These are phyloP conservation scores for Eira barbara DNA, from an alignment of 2,113 vertebrate species.

Conservation along the genomic window DNA sequence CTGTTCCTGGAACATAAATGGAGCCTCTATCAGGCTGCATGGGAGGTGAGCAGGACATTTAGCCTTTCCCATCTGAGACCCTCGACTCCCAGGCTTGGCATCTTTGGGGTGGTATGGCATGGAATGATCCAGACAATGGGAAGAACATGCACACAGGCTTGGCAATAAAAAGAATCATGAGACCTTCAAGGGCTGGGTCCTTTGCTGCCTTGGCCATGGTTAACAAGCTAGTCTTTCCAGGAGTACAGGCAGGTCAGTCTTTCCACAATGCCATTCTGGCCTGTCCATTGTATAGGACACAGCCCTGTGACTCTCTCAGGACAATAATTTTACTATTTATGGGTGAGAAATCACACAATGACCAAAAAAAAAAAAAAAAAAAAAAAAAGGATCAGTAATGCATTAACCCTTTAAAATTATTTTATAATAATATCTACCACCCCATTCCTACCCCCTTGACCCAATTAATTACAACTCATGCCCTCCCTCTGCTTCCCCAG, in stretches of 20 bases:
- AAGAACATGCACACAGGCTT: not conserved
- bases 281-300: not conserved
- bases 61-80: not conserved
- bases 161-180: not conserved
- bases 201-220: not conserved
- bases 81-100: not conserved
- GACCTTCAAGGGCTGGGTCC: not conserved
- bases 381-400: not conserved
- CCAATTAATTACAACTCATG: not conserved
- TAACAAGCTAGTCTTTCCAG: not conserved
- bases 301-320: not conserved
- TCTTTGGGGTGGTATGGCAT: not conserved
- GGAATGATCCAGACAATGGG: not conserved
- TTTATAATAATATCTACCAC: not conserved
- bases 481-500: not conserved
- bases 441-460: not conserved
- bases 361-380: not conserved
- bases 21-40: not conserved
- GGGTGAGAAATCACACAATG: not conserved
- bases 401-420: not conserved
- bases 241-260: not conserved
- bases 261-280: not conserved
- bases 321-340: not conserved
- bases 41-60: not conserved
- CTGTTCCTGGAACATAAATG: not conserved